Base-by-base conservation (phyloP, 1,140 invertebrate species). In the Nymphalis io region DNA sequence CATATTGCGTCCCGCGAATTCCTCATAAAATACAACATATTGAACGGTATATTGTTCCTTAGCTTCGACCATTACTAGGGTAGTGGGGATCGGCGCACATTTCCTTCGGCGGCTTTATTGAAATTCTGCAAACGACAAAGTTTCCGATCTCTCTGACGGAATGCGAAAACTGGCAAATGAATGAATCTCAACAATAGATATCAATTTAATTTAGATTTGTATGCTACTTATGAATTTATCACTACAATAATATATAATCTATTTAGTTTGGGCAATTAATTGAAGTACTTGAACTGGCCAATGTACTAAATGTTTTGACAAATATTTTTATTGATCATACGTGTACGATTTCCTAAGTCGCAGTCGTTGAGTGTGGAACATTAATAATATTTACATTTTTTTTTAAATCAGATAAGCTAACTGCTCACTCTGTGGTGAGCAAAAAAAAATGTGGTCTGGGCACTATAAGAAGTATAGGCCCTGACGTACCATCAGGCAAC, bases 51-150 rank as follows among this genome's bases (percentile, higher is more conserved):
- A 81, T 83, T 79, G 78, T 68, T 68, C 69, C 71, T 77, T 73
- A 83, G 79, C 78, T 78, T 74, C 68, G 64, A 40, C 48, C 62
- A 64, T 64, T 64, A 64, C 38, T 51, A 53, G 60, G 60, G 46
- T 82, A 81, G 68, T 66, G 51, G 69, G 70, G 70, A 58, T 75
- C 74, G 72, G 72, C 40, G 73, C 63, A 87, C 87, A 87, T 89
- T 80, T 87, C 81, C 87, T 85, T 75, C 57, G 72, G 71, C 59
- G 72, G 79, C 84, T 86, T 83, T 87, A 89, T 89, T 89, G 87
- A 89, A 89, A 89, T 89, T 89, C 85, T 87, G 75, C 44, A 74
- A 74, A 74, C 73, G 79, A 80, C 75, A 80, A 82, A 80, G 74
- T 83, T 83, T 80, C 71, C 77, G 73, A 80, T 83, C 79, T 78